Conservation (phyloP, 2,888 invertebrate species). For the Alsophila aescularia region DNA sequence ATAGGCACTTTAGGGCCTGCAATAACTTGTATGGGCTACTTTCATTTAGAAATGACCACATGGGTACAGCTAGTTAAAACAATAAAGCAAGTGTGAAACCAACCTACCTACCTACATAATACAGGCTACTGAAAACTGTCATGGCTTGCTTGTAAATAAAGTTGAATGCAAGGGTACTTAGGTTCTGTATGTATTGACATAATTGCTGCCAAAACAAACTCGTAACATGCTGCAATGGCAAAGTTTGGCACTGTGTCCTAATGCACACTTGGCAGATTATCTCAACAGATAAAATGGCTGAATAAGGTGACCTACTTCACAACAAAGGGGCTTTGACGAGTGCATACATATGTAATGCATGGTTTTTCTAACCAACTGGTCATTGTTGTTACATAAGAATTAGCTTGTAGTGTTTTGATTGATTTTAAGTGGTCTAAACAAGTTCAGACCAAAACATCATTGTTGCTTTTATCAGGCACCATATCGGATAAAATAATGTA, state of each 20-base stretch:
- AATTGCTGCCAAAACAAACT: constrained; percentile 33
- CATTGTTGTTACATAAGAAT: background rate
- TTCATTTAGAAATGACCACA: too few species aligned
- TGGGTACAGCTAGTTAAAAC: too few species aligned
- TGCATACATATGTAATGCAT: constrained; percentile 9
- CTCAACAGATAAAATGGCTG: constrained; percentile 32
- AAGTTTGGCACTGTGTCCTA: constrained; percentile 39
- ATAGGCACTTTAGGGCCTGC: too few species aligned
- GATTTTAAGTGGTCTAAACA: background rate
- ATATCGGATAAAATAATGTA: too few species aligned
- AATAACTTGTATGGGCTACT: too few species aligned
- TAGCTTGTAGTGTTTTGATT: background rate
- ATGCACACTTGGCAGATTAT: constrained; percentile 40
- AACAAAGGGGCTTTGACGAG: constrained; percentile 41
- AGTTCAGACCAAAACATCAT: background rate
- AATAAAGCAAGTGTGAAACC: too few species aligned
- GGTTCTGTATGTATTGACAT: background rate
- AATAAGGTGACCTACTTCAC: constrained; percentile 39
- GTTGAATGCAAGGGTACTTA: background rate
- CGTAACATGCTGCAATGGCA: constrained; percentile 33
- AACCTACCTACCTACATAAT: too few species aligned
- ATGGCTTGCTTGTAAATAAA: too few species aligned
- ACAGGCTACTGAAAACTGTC: too few species aligned
- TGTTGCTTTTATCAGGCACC: background rate
- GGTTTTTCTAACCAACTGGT: constrained; percentile 4